Evolutionary conservation across 2,797 vertebrate genomes (phyloP).

Genomic region (Acomys russatus): DNA sequence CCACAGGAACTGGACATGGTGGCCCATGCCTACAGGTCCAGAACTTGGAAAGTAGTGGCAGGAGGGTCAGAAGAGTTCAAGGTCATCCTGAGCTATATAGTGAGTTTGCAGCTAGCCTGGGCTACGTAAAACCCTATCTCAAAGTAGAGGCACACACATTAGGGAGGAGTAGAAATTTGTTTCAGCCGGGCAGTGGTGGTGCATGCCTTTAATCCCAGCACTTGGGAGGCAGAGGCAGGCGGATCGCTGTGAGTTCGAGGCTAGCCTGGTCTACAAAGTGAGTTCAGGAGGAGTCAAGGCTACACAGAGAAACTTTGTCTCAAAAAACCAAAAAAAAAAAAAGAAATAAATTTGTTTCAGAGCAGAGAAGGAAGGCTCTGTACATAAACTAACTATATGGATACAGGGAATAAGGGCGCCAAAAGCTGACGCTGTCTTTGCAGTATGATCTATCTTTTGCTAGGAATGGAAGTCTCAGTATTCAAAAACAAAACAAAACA

Average conservation of each 20-base stretch:
- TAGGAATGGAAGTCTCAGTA: slow-evolving; percentile 35
- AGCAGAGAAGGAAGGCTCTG: not conserved
- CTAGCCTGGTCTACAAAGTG: too few relatives aligned
- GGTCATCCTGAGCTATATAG: not conserved
- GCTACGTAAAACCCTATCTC: not conserved
- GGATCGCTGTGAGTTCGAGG: too few relatives aligned
- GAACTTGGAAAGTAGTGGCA: not conserved
- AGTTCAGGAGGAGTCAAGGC: too few relatives aligned
- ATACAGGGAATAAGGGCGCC: not conserved
- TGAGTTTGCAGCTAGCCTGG: not conserved
- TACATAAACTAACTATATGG: not conserved
- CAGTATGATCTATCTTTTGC: not conserved
- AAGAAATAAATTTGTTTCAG: not conserved
- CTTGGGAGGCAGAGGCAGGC: too few relatives aligned
- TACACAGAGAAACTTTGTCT: too few relatives aligned
- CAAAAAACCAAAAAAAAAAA: too few relatives aligned
- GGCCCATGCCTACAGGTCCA: not conserved
- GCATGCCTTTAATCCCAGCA: too few relatives aligned
- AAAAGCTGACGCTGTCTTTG: not conserved
- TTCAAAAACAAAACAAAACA: not conserved
- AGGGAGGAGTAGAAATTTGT: not conserved
- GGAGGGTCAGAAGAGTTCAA: not conserved
- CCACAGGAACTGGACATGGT: not conserved
- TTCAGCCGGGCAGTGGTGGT: too few relatives aligned
- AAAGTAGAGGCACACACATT: not conserved